phyloP scores from a whole-genome alignment of 2,888 invertebrate species.

The Caenorhabditis sp. region DNA sequence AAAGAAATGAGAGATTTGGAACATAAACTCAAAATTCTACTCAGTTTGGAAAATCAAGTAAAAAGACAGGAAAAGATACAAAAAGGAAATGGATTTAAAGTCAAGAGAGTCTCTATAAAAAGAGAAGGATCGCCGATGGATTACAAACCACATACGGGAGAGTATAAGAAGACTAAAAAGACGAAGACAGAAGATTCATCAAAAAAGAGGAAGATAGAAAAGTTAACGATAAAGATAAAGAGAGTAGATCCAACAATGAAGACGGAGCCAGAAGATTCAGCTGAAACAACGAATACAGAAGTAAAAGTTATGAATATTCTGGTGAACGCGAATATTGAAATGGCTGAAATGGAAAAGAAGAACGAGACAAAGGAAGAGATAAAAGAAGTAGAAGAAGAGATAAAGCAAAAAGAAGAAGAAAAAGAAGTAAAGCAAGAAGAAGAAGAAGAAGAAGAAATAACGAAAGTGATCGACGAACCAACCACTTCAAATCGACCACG shows the following conservation, averaged over 20 bases:
- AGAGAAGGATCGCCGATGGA: neutral
- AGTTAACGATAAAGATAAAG: too few species aligned
- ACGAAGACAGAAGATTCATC: too few species aligned
- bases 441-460: too few species aligned
- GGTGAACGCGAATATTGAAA: too few species aligned
- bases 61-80: constrained; percentile 6
- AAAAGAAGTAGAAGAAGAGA: neutral
- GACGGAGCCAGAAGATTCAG: too few species aligned
- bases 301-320: too few species aligned
- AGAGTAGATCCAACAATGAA: too few species aligned
- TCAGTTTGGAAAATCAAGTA: neutral
- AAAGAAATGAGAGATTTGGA: neutral
- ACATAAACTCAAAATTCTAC: neutral
- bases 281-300: too few species aligned
- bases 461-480: neutral
- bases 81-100: neutral
- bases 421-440: constrained; percentile 9
- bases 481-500: neutral
- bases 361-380: neutral
- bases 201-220: too few species aligned
- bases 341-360: neutral
- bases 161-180: too few species aligned
- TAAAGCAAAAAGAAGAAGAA: constrained; percentile 14
- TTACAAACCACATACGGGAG: too few species aligned
- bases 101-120: neutral